phyloP scores from a whole-genome alignment of 2,797 vertebrate species.

The Lemur catta region DNA sequence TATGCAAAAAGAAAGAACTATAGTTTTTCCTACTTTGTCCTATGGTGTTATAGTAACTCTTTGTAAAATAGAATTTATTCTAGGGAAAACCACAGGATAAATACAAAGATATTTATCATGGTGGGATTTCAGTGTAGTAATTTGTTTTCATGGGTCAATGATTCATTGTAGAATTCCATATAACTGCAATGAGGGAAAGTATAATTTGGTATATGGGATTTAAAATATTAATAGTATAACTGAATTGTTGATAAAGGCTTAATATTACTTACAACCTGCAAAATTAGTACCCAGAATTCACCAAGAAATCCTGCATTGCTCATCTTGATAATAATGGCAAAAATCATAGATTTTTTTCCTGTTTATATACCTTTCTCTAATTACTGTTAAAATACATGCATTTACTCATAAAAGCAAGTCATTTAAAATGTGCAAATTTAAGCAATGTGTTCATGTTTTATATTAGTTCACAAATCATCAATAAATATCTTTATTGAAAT shows the following conservation, averaged over 20 bases:
- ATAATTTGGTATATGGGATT: neutral
- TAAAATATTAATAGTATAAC: neutral
- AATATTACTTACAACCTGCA: neutral
- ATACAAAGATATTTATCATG: neutral
- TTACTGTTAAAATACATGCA: neutral
- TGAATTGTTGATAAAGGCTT: neutral
- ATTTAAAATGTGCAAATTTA: neutral
- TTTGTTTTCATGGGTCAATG: conserved; percentile 13
- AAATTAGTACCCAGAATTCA: neutral
- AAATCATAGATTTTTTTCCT: neutral
- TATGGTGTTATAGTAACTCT: neutral
- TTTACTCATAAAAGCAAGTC: neutral
- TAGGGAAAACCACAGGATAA: neutral
- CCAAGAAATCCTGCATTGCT: neutral
- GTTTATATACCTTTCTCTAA: neutral
- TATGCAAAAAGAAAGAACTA: neutral
- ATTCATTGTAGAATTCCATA: neutral
- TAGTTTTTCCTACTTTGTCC: neutral
- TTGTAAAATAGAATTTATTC: neutral
- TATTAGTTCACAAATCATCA: neutral
- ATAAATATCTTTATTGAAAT: neutral
- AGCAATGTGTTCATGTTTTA: neutral
- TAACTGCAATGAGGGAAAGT: neutral
- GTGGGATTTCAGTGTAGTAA: neutral
- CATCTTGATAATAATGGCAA: neutral